Percentiles rank a stretch among this genome's conserved stretches.
phyloP scores from a whole-genome alignment of 2,113 vertebrate genomes.

The Hiodon alosoides region DNA sequence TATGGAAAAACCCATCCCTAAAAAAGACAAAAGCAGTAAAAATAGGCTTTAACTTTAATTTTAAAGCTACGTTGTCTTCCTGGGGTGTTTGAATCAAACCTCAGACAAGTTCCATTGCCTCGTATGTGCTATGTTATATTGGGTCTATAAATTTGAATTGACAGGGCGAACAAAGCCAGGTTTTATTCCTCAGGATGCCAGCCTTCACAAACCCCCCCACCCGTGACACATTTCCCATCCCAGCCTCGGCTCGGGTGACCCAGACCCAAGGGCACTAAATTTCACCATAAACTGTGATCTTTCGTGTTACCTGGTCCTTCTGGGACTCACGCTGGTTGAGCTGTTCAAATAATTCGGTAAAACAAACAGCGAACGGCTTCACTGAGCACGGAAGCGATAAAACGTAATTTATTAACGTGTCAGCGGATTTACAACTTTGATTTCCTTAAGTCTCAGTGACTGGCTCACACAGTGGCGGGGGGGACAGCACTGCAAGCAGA shows the following conservation, averaged over 20 bases:
- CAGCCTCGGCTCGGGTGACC: background rate
- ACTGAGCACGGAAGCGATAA: background rate
- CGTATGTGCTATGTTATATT: background rate
- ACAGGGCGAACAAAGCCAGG: constrained; percentile 32
- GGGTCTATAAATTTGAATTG: constrained; percentile 30
- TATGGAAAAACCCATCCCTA: background rate
- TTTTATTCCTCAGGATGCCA: constrained; percentile 38
- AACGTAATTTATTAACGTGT: background rate
- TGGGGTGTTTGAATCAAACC: background rate
- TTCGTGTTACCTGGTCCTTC: constrained; percentile 13
- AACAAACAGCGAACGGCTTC: background rate
- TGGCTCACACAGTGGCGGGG: no score
- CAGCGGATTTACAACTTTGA: no score
- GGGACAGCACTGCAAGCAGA: no score
- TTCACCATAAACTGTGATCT: constrained; percentile 8
- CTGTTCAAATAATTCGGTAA: background rate
- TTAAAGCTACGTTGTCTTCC: background rate
- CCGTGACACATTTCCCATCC: constrained; percentile 24
- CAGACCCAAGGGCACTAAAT: background rate
- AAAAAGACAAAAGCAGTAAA: background rate
- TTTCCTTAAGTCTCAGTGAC: no score
- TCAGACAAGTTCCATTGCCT: constrained; percentile 11
- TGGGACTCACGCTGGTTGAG: background rate
- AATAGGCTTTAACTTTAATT: background rate
- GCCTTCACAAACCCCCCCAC: constrained; percentile 28